phyloP scores from a whole-genome alignment of 1,140 invertebrate species.

The Dreissena polymorpha region DNA sequence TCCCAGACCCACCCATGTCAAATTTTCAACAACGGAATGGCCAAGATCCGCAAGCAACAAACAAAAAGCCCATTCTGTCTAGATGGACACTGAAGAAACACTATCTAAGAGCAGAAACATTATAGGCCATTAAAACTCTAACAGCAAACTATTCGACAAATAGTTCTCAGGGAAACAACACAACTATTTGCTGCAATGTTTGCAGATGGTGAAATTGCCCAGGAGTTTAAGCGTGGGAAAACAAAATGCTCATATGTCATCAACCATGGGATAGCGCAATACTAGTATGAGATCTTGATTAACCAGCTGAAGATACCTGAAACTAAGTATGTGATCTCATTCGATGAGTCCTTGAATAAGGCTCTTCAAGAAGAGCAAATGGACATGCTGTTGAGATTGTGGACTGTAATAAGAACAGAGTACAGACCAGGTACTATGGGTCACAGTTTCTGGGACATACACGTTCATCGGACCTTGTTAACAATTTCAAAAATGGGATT shows the following conservation, averaged over 20 bases:
- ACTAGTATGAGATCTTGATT: constrained; percentile 24
- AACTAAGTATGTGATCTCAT: constrained; percentile 45
- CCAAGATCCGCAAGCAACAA: too few relatives aligned
- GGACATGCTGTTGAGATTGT: constrained; percentile 59
- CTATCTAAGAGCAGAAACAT: too few relatives aligned
- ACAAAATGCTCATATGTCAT: constrained; percentile 49
- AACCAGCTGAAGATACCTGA: constrained; percentile 3
- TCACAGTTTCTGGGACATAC: constrained; percentile 59
- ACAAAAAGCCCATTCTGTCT: too few relatives aligned
- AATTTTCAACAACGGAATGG: too few relatives aligned
- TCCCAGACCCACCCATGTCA: too few relatives aligned
- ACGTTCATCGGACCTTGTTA: constrained; percentile 55
- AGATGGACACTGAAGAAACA: too few relatives aligned
- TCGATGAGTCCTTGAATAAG: constrained; percentile 63
- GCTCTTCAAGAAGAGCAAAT: constrained; percentile 57
- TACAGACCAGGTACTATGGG: constrained; percentile 54
- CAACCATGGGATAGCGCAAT: constrained; percentile 31
- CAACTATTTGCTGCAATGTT: constrained; percentile 51
- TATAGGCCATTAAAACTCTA: constrained; percentile 40
- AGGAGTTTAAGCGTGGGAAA: constrained; percentile 40
- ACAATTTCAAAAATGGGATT: constrained; percentile 47
- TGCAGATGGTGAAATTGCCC: constrained; percentile 47
- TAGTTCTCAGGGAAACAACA: constrained; percentile 11
- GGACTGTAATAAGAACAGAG: constrained; percentile 40
- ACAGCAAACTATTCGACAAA: constrained; percentile 25